Evolutionary conservation across 2,888 invertebrate species (phyloP).

Genomic region (Nemoura dubitans): DNA sequence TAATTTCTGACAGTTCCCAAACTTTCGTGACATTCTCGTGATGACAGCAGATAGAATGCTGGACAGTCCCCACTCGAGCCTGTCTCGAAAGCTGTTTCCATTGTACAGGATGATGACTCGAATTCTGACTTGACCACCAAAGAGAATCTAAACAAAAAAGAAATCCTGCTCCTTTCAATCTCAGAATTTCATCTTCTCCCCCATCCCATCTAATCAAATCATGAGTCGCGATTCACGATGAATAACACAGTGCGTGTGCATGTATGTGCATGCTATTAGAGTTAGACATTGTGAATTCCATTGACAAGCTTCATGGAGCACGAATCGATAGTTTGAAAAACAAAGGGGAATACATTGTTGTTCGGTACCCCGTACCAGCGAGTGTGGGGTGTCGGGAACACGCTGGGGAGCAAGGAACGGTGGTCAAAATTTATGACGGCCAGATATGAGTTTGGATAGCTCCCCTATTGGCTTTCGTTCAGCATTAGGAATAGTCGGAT

Average conservation of each 20-base stretch:
- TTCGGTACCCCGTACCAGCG: not conserved
- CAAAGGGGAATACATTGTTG: conserved; percentile 40
- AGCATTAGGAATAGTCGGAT: not conserved
- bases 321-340: conserved; percentile 46
- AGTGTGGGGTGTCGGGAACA: not conserved
- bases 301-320: conserved; percentile 32
- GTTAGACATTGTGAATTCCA: conserved; percentile 27
- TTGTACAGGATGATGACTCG: not conserved
- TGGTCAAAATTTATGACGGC: conserved; percentile 39
- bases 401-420: conserved; percentile 14
- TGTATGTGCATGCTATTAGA: not conserved
- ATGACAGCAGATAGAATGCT: not conserved
- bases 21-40: not conserved
- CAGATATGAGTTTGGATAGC: conserved; percentile 34
- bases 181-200: not conserved
- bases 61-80: not conserved
- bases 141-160: not conserved
- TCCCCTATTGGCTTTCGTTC: not conserved
- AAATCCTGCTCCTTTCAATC: not conserved
- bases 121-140: not conserved
- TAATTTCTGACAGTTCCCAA: not conserved
- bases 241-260: not conserved
- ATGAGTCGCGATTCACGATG: not conserved
- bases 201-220: conserved; percentile 12
- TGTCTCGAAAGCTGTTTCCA: not conserved